Evolutionary conservation across 2,113 vertebrate species (phyloP).

Genomic region (Coregonus clupeaformis): DNA sequence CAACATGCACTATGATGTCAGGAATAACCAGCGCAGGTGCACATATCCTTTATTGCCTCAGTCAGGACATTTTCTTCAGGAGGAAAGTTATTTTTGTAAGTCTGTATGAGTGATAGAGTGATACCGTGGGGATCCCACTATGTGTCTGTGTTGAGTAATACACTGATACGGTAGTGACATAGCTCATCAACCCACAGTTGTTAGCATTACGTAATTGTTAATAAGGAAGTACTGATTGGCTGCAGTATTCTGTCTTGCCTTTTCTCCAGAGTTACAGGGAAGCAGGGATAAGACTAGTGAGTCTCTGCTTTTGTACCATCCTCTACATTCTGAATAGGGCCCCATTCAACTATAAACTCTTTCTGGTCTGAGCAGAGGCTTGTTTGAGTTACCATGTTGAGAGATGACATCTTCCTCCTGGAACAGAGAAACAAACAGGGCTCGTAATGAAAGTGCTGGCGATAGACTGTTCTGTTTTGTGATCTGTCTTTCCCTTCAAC

Average conservation of each 20-base stretch:
- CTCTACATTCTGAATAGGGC: constrained; percentile 44
- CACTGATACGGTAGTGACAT: too few species aligned
- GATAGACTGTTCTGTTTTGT: neutral
- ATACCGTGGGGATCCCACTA: too few species aligned
- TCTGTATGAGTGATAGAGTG: too few species aligned
- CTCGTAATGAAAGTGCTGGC: constrained; percentile 28
- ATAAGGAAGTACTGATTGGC: neutral
- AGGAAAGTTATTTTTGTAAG: neutral
- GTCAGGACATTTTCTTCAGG: neutral
- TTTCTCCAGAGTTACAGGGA: too few species aligned
- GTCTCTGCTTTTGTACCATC: constrained; percentile 42
- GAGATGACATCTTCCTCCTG: constrained; percentile 51
- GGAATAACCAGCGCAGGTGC: neutral
- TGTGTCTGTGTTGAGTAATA: too few species aligned
- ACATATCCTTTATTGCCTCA: neutral
- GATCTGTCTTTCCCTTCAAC: constrained; percentile 12
- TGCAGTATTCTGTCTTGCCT: neutral
- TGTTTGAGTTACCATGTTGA: constrained; percentile 59
- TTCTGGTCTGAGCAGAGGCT: constrained; percentile 43
- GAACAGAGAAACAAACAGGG: constrained; percentile 37
- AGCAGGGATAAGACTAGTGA: constrained; percentile 5
- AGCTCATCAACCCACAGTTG: neutral
- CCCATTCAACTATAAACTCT: constrained; percentile 42
- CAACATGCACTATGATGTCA: neutral
- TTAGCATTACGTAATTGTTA: neutral